phyloP scores from a whole-genome alignment of 2,797 vertebrate species.

The Onychomys torridus region DNA sequence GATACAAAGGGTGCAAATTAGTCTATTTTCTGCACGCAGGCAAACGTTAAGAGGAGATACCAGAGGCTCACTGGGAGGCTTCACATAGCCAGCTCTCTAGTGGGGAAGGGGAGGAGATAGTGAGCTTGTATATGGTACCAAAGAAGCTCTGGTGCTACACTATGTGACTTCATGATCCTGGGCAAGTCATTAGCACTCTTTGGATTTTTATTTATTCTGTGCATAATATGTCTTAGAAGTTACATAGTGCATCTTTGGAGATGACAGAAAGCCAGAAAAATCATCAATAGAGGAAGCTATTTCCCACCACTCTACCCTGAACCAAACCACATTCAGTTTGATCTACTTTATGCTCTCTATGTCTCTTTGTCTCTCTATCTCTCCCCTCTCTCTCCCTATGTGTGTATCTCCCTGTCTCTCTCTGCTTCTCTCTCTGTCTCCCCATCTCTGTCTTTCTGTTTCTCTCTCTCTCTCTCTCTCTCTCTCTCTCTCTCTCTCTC shows the following conservation, averaged over 20 bases:
- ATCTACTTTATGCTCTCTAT: not conserved
- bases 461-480: not conserved
- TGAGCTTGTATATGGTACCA: not conserved
- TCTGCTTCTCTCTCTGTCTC: not conserved
- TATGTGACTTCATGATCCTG: not conserved
- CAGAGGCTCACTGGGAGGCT: not conserved
- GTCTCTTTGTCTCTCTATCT: not conserved
- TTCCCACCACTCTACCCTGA: not conserved
- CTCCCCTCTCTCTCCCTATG: not conserved
- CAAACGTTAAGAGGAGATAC: not conserved
- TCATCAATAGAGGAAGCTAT: not conserved
- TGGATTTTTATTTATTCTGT: constrained; percentile 14
- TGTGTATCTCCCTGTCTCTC: not conserved
- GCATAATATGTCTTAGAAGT: not conserved
- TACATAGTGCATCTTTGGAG: constrained; percentile 2
- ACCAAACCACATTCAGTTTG: not conserved
- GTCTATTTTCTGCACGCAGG: not conserved
- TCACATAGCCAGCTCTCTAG: not conserved
- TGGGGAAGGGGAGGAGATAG: not conserved
- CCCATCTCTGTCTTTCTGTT: not conserved
- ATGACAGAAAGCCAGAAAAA: not conserved
- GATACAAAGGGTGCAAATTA: not conserved
- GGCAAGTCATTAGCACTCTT: not conserved
- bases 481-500: too few species aligned
- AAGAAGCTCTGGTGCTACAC: not conserved